Evolutionary conservation across 2,113 vertebrate genomes (phyloP).

Genomic region (Psophia crepitans): DNA sequence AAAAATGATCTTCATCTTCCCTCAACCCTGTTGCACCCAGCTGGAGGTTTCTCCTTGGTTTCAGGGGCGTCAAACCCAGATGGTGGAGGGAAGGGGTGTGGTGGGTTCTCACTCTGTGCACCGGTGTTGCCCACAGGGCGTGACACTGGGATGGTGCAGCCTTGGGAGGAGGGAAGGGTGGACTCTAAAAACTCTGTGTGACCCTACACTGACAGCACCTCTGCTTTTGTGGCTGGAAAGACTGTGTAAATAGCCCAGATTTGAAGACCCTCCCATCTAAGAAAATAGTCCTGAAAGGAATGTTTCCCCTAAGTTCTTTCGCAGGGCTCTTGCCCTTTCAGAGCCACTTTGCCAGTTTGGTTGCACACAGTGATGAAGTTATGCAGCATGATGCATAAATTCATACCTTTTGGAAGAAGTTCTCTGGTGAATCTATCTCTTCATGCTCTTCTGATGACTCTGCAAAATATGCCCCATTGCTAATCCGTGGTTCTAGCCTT

Average conservation of each 20-base stretch:
- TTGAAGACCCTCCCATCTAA: neutral
- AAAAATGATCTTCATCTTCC: neutral
- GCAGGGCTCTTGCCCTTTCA: neutral
- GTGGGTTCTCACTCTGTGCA: neutral
- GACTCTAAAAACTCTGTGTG: neutral
- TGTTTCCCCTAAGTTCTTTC: neutral
- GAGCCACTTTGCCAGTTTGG: neutral
- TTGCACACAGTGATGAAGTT: neutral
- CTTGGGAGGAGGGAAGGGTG: neutral
- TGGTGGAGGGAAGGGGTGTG: neutral
- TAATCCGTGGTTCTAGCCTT: neutral
- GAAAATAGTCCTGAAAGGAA: neutral
- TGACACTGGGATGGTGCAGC: neutral
- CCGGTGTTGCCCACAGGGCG: rapidly evolving
- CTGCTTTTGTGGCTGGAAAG: neutral
- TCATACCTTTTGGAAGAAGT: neutral
- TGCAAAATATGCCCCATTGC: neutral
- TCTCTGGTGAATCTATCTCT: neutral
- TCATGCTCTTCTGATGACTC: neutral
- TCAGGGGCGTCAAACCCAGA: neutral
- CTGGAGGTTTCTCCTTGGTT: neutral
- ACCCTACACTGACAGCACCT: neutral
- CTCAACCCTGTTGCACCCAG: neutral
- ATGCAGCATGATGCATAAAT: rapidly evolving
- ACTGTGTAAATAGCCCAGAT: neutral